These are phyloP conservation scores for Chouioia cunea DNA, from an alignment of 2,888 invertebrate genomes.

Conservation along the genomic window DNA sequence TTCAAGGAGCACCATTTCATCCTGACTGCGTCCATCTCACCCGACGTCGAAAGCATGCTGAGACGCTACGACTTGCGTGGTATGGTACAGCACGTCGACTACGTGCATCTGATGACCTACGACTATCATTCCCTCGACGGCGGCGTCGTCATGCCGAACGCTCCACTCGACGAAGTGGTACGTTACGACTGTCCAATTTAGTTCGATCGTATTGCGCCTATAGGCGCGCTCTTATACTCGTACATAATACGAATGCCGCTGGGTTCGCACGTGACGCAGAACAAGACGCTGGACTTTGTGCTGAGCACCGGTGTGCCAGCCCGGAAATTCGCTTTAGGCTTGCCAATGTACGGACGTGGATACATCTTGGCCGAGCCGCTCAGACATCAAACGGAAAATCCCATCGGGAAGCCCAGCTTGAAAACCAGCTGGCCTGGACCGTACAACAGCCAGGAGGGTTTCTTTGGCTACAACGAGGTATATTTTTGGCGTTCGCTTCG, in stretches of 20 bases:
- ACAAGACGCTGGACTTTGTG: conserved; percentile 32
- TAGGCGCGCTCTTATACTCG: neutral
- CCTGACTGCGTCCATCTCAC: conserved; percentile 86
- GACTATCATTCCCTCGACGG: conserved; percentile 93
- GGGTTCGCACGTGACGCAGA: conserved; percentile 17
- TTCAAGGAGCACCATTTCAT: conserved; percentile 78
- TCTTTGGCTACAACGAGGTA: conserved; percentile 91
- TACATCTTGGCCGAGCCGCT: conserved; percentile 71
- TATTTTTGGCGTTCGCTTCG: conserved; percentile 37
- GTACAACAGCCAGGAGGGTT: conserved; percentile 83
- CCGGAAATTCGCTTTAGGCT: conserved; percentile 83
- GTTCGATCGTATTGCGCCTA: conserved; percentile 55
- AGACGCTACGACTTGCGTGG: conserved; percentile 82
- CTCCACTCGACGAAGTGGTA: conserved; percentile 83
- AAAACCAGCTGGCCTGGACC: conserved; percentile 82
- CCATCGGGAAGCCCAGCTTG: conserved; percentile 72
- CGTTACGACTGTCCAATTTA: too few species aligned
- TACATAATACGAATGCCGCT: neutral
- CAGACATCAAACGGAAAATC: conserved; percentile 55
- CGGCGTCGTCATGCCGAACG: conserved; percentile 80
- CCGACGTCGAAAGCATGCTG: conserved; percentile 81
- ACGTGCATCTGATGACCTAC: conserved; percentile 89
- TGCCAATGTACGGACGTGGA: conserved; percentile 88
- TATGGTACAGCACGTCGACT: conserved; percentile 72
- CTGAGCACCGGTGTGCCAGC: conserved; percentile 71